Conservation (phyloP, 2,888 invertebrate species). For the Heteromyza rotundicornis region DNA sequence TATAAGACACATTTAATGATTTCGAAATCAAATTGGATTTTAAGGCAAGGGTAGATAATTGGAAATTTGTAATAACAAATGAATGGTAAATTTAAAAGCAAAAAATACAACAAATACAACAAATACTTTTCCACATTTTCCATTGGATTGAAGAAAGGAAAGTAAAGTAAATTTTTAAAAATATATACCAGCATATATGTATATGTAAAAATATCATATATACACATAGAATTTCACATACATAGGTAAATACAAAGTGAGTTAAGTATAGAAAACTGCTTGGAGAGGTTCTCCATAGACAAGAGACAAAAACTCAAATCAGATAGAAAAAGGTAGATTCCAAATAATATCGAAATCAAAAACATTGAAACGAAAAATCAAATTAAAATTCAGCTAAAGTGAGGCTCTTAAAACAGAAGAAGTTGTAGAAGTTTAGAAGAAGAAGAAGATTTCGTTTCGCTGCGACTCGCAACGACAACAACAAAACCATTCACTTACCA, state of each 20-base stretch:
- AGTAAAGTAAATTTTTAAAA: background rate
- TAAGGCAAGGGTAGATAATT: too few relatives aligned
- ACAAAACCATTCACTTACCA: slow-evolving; percentile 54
- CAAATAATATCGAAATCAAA: background rate
- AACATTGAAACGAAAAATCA: slow-evolving; percentile 7
- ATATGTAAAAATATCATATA: background rate
- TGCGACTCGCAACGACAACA: slow-evolving; percentile 19
- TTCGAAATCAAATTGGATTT: too few relatives aligned
- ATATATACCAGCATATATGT: slow-evolving; percentile 1
- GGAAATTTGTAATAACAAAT: too few relatives aligned
- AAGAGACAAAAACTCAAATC: background rate
- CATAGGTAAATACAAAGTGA: background rate
- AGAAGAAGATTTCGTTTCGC: background rate
- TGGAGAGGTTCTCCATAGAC: slow-evolving; percentile 1
- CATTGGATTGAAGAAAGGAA: slow-evolving; percentile 24
- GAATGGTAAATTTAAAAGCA: slow-evolving; percentile 10
- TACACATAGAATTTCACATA: background rate
- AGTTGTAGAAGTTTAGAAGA: slow-evolving; percentile 18
- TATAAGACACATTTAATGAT: background rate
- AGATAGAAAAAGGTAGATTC: too few relatives aligned
- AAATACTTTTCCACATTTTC: slow-evolving; percentile 36
- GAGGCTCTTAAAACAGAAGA: slow-evolving; percentile 16
- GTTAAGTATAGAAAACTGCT: background rate
- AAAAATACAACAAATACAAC: slow-evolving; percentile 11
- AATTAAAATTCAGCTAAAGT: slow-evolving; percentile 12